A percentile compares a stretch with the other conserved stretches of the same genome.
These are phyloP conservation scores for Sphenopsis melanotis DNA, from an alignment of 2,797 vertebrate genomes.

Conservation along the genomic window DNA sequence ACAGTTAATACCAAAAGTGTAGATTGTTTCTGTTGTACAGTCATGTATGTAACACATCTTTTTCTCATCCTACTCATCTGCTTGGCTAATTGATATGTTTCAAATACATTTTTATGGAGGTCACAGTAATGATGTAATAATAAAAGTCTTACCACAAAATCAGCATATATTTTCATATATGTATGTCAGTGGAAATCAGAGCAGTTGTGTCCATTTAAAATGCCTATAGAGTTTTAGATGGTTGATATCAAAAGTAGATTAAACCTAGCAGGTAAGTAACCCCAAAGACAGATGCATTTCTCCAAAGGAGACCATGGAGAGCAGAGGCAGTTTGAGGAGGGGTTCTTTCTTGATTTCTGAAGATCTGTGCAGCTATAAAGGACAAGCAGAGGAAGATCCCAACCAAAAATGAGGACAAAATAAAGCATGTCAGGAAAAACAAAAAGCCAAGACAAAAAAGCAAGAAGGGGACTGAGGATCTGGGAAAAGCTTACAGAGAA, in stretches of 20 bases:
- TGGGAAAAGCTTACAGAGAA: background rate
- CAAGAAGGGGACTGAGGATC: background rate
- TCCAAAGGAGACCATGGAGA: background rate
- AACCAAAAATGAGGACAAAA: background rate
- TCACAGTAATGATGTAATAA: background rate
- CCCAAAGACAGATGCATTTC: background rate
- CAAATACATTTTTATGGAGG: background rate
- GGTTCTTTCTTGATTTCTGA: background rate
- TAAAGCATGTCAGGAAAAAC: background rate
- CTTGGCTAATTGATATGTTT: background rate
- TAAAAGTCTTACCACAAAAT: background rate
- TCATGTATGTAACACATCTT: background rate
- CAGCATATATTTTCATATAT: background rate
- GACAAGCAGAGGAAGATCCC: background rate
- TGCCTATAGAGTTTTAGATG: background rate
- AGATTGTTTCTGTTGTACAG: background rate
- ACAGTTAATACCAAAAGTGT: background rate
- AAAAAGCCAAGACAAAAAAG: background rate
- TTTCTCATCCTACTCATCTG: background rate
- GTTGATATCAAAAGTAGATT: background rate
- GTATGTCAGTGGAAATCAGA: background rate
- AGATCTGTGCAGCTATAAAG: background rate
- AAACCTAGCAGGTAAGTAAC: background rate
- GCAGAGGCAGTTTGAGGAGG: background rate
- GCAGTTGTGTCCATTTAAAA: background rate